Evolutionary conservation across 2,797 vertebrate genomes (phyloP).

Genomic region (Anas acuta): DNA sequence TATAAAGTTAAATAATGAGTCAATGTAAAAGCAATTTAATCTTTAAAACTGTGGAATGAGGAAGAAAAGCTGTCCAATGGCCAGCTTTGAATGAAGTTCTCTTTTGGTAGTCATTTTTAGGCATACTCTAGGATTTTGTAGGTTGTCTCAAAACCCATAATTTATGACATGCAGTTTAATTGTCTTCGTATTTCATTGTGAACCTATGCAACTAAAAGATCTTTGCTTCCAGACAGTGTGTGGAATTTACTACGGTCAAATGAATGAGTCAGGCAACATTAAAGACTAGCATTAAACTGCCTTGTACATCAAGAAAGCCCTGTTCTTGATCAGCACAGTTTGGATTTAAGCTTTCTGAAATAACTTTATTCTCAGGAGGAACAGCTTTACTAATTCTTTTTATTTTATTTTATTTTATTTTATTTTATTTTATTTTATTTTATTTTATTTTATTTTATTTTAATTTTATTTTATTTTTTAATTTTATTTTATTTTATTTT

Average conservation of each 20-base stretch:
- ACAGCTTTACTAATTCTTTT: not conserved
- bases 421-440: no score
- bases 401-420: no score
- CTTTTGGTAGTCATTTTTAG: not conserved
- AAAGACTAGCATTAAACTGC: not conserved
- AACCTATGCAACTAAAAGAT: not conserved
- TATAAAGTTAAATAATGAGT: not conserved
- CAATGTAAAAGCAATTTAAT: slow-evolving; percentile 7
- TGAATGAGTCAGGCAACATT: not conserved
- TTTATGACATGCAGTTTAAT: slow-evolving; percentile 7
- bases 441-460: no score
- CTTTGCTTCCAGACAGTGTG: not conserved
- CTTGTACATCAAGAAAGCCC: not conserved
- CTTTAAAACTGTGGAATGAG: not conserved
- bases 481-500: no score
- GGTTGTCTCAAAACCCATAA: not conserved
- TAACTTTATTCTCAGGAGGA: not conserved
- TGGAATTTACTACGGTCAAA: not conserved
- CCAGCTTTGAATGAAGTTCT: not conserved
- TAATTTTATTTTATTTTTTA: no score
- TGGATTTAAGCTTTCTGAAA: slow-evolving; percentile 21
- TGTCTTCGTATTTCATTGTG: slow-evolving; percentile 7
- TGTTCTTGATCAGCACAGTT: not conserved
- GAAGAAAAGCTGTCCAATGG: not conserved
- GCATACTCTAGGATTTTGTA: not conserved